Conservation (phyloP, 2,797 vertebrate genomes). For the Australoheros facetus region DNA sequence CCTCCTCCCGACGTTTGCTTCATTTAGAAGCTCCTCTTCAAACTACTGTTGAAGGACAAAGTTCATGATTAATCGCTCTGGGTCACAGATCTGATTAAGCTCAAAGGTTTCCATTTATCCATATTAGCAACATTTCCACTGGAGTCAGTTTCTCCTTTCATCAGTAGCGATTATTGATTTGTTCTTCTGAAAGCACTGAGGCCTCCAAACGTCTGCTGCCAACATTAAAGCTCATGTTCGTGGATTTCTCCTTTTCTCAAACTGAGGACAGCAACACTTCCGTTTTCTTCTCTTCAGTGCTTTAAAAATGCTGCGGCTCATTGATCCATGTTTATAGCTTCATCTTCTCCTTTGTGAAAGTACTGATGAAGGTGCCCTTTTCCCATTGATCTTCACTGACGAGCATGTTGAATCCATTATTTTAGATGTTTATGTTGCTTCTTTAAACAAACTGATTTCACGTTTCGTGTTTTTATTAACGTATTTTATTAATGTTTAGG, state of each 20-base stretch:
- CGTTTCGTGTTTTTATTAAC: background rate
- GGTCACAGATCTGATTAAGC: background rate
- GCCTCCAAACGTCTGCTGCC: accelerated
- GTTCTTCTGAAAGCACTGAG: background rate
- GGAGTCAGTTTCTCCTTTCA: background rate
- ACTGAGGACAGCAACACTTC: accelerated
- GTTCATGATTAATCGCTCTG: background rate
- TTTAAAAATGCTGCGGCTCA: background rate
- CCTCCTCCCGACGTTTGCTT: no score
- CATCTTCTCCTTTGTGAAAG: background rate
- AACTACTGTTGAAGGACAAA: accelerated
- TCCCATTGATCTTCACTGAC: background rate
- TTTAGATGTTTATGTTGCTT: background rate
- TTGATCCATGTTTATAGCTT: background rate
- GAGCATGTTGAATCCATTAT: background rate
- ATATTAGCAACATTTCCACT: accelerated
- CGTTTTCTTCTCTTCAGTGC: background rate
- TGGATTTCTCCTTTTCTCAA: background rate
- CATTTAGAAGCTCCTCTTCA: background rate
- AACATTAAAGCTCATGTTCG: background rate
- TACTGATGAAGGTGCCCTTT: accelerated
- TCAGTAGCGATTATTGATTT: accelerated
- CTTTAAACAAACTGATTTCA: background rate
- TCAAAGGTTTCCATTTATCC: background rate
- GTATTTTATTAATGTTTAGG: no score